Evolutionary conservation across 2,113 vertebrate genomes (phyloP), one percentile per base, ranked within the genome.

Genomic region (Serinus canaria): DNA sequence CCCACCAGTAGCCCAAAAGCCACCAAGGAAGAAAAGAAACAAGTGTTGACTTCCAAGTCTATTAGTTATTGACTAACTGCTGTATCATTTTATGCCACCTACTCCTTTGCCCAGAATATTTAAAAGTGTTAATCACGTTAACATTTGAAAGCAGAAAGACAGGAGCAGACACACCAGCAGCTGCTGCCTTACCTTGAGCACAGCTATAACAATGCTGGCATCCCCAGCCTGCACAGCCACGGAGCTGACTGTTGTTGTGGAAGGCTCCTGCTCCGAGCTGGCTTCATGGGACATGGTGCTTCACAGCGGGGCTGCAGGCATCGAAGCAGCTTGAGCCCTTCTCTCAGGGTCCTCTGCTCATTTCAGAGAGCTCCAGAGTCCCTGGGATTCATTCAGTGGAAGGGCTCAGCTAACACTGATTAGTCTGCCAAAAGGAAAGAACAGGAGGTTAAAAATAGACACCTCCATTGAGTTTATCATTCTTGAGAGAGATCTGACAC

Each of bases 361-460:
- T 95, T 93, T 94, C 94, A 94, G 92, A 94, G 81, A 83, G 91
- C 94, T 73, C 79, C 41, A 23, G 87, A 85, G 90, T 43, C 76
- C 13, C 92, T 91, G 64, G 95, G 88, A 92, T 96, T 93, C 97
- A 98, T 97, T 98, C 97, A 97, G 97, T 43, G 94, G 95, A 97
- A 92, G 91, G 70, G 90, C 98, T 97, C 97, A 55, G 96, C 96
- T 96, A 90, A 80, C 96, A 96, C 97, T 87, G 97, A 97, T 96
- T 92, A 90, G 94, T 95, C 96, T 93, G 98, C 97, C 98, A 98
- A 97, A 97, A 98, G 97, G 92, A 98, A 97, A 98, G 98, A 98
- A 98, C 97, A 97, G 97, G 70, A 97, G 95, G 98, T 98, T 99
- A 99, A 98, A 99, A 99, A 99, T 99, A 99, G 98, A 98, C 95